Conservation (phyloP, 2,888 invertebrate genomes). For the Diachrysia chrysitis region DNA sequence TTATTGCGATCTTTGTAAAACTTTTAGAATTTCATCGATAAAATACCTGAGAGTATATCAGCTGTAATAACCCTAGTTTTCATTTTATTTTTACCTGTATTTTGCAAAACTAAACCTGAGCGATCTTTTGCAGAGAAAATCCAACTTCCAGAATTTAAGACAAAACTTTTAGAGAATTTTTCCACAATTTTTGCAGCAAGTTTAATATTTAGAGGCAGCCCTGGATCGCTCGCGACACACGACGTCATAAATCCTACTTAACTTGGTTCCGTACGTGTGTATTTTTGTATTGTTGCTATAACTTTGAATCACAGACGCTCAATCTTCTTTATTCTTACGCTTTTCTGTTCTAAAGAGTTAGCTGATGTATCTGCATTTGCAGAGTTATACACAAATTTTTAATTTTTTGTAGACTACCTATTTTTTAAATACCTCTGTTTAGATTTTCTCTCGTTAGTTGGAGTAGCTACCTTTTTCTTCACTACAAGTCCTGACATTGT, state of each 20-base stretch:
- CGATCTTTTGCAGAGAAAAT: not conserved
- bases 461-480: too few species aligned
- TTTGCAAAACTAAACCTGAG: not conserved
- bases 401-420: not conserved
- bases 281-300: conserved; percentile 50
- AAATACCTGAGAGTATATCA: too few species aligned
- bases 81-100: not conserved
- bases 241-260: conserved; percentile 52
- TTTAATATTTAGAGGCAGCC: conserved; percentile 21
- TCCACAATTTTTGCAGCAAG: not conserved
- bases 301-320: conserved; percentile 24
- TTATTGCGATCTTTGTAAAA: too few species aligned
- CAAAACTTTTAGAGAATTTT: not conserved
- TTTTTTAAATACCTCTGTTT: not conserved
- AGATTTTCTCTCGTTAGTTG: not conserved
- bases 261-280: conserved; percentile 47
- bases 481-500: too few species aligned
- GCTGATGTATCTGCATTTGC: conserved; percentile 2
- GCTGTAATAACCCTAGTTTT: too few species aligned
- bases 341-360: not conserved
- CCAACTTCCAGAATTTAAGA: not conserved
- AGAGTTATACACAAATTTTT: not conserved
- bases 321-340: conserved; percentile 26
- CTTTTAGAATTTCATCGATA: too few species aligned
- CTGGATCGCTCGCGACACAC: conserved; percentile 33